Base-by-base conservation (phyloP, 2,113 vertebrate genomes). In the Monopterus albus region DNA sequence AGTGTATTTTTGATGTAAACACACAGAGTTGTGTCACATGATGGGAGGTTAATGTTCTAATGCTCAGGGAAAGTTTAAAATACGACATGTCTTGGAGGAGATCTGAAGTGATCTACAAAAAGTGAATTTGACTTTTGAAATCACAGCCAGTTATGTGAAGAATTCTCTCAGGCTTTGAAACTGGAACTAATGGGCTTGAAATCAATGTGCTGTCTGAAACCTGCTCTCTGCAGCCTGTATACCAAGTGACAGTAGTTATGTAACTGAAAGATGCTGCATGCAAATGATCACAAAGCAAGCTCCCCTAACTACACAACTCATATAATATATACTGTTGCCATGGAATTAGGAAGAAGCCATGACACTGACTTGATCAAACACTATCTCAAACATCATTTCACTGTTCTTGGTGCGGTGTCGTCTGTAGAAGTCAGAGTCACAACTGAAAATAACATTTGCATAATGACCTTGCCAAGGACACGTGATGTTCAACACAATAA, bases 321-420 rank as follows among this genome's bases (percentile, higher is more conserved):
- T n/a, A n/a, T n/a, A n/a, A n/a, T n/a, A n/a, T n/a, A n/a, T n/a
- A 39, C 47, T 59, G 49, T 68, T 76, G 60, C 57, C 14, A 5
- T 61, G 57, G 80, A 80, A 50, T 47, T 8, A 31, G 55, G 71
- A 70, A 75, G 58, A 69, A 59, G 49, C 52, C 69, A 52, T 72
- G 57, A 51, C 65, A 50, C 11, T 59, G 72, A 66, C 43, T 59
- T 23, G 2, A 66, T 72, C 69, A 78, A 80, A 77, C 62, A 50
- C 52, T 45, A 62, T 68, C 39, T 73, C 55, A n/a, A 53, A 76
- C 50, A 79, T 33, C 13, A 39, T 75, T 56, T 67, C 63, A 50
- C 55, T 40, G 6, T 29, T 64, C 9, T 35, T 68, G 59, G 21
- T 62, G 57, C 38, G 29, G 9, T 7, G 59, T 53, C 18, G 1